Percentiles rank a stretch among this genome's conserved stretches.
Conservation (phyloP, 2,113 vertebrate species). For the Ptilonorhynchus violaceus region DNA sequence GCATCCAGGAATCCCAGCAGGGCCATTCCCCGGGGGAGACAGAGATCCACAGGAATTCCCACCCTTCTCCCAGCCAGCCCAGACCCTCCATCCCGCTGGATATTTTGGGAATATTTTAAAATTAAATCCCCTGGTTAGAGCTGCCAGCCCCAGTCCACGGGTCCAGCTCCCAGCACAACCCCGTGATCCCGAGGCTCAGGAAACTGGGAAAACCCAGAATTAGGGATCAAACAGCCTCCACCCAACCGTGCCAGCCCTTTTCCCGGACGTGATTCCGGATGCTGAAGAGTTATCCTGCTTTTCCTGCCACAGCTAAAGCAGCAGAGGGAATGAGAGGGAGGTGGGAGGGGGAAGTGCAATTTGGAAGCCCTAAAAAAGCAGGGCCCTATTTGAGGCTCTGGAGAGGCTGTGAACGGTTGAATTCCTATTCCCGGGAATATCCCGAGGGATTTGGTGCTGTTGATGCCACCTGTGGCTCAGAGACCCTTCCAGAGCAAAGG, state of each 20-base stretch:
- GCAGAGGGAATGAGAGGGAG: constrained; percentile 17
- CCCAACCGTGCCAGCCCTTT: background rate
- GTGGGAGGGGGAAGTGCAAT: constrained; percentile 42
- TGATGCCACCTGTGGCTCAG: background rate
- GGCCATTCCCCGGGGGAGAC: background rate
- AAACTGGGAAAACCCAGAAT: background rate
- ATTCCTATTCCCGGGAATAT: background rate
- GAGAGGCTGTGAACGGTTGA: background rate
- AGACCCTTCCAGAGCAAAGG: background rate
- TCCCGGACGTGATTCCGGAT: background rate
- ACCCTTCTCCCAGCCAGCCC: background rate
- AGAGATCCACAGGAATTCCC: background rate
- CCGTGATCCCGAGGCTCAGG: accelerated
- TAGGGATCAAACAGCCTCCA: background rate
- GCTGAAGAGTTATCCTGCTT: background rate
- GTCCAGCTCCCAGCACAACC: background rate
- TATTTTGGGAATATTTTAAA: background rate
- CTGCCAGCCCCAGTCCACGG: background rate
- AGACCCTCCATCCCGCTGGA: background rate
- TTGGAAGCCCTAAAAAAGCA: constrained; percentile 40
- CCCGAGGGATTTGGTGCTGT: background rate
- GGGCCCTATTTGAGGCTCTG: background rate
- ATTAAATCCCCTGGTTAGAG: background rate
- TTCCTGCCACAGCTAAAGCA: constrained; percentile 10
- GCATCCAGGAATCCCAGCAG: background rate